phyloP scores from a whole-genome alignment of 2,888 invertebrate genomes.

The Sisyra terminalis region DNA sequence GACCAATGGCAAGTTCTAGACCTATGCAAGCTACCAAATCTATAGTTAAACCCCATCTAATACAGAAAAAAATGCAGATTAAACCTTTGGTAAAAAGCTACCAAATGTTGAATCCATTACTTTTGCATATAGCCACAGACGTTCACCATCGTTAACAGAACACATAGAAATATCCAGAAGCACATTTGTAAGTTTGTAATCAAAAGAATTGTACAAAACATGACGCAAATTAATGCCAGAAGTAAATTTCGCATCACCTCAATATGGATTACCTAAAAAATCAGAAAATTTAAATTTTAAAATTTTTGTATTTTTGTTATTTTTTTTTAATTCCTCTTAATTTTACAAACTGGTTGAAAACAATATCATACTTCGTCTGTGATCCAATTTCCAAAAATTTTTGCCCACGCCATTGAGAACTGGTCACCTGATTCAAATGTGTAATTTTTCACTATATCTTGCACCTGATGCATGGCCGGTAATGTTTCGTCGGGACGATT shows the following conservation, averaged over 20 bases:
- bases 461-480: constrained; percentile 53
- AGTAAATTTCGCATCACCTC: constrained; percentile 64
- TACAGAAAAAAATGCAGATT: background rate
- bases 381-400: constrained; percentile 56
- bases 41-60: constrained; percentile 57
- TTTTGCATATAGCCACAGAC: constrained; percentile 63
- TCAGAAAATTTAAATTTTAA: constrained; percentile 1
- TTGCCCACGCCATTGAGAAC: constrained; percentile 52
- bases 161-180: constrained; percentile 61
- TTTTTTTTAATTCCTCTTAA: no score
- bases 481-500: constrained; percentile 47
- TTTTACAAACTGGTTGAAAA: no score
- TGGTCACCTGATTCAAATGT: constrained; percentile 42
- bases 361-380: constrained; percentile 45
- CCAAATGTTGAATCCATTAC: constrained; percentile 1
- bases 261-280: constrained; percentile 38
- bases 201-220: constrained; percentile 57
- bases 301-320: background rate
- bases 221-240: constrained; percentile 59
- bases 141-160: constrained; percentile 53
- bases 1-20: constrained; percentile 61
- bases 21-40: constrained; percentile 70
- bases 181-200: constrained; percentile 64
- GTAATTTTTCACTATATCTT: constrained; percentile 33
- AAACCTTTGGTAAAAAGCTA: background rate